Base-by-base conservation (phyloP, 2,113 vertebrate species). In the Myotis davidii region DNA sequence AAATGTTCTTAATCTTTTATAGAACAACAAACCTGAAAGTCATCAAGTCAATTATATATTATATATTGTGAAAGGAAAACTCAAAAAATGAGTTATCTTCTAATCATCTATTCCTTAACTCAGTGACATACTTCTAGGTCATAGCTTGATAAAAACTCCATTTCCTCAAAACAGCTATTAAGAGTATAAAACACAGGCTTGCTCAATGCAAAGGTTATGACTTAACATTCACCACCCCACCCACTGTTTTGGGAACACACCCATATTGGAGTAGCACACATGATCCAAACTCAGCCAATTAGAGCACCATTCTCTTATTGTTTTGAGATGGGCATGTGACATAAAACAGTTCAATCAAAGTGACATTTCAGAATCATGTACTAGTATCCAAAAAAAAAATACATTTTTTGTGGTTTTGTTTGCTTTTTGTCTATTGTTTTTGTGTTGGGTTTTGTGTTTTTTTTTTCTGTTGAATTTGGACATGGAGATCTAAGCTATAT, bases 341-440 rank as follows among this genome's bases (percentile, higher is more conserved):
- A 48, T 8, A 77, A 65, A 52, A 50, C 2, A 72, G 42, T 54
- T 93, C 32, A 59, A 59, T 32, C 14, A 90, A 20, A 91, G 54
- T 65, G 72, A 73, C 6, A 69, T 21, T 85, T 89, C 39, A 95
- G 37, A 97, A 69, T 83, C 50, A 94, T 37, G 34, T 9, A 42
- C 27, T 92, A 79, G 56, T 56, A 74, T 4, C 23, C 42, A 90
- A 85, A 72, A n/a, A 85, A 81, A 83, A 84, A 11, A 21, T 56
- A 56, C 7, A 21, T 61, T 61, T 50, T 61, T 61, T 61, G 23
- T 61, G 59, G 54, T 54, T 59, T 61, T 61, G 25, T 59, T 59
- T 61, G 20, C 16, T 61, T 61, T 23, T 61, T 9, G 0, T 9
- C 9, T 48, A 12, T 48, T 12, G 45, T 50, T 50, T 61, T 45